Evolutionary conservation across 2,888 invertebrate genomes (phyloP).

Genomic region (Macropis europaea): DNA sequence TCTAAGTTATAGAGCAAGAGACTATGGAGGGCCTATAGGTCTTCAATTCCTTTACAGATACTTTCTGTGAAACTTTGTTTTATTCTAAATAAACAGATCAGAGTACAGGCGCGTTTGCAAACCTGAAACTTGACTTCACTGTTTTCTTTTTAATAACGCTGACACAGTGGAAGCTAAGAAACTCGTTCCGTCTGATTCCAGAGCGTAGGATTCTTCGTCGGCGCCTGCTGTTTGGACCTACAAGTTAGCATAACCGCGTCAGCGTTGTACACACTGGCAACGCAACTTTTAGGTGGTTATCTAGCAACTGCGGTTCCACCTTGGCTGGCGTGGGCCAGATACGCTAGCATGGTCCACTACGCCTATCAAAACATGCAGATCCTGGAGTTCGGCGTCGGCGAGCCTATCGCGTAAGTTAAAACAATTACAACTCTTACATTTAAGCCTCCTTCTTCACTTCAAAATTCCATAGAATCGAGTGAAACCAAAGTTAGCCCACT

Average conservation of each 20-base stretch:
- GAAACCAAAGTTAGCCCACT: too few species aligned
- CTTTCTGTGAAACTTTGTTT: too few species aligned
- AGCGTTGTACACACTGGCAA: constrained; percentile 88
- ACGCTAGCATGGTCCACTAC: constrained; percentile 89
- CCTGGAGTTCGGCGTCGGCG: constrained; percentile 87
- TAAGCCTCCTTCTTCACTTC: too few species aligned
- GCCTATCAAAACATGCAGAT: constrained; percentile 91
- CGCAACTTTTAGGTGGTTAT: constrained; percentile 88
- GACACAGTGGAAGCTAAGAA: background rate
- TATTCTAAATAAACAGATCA: too few species aligned
- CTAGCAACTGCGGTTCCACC: constrained; percentile 87
- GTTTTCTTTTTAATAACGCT: too few species aligned
- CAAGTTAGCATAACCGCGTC: constrained; percentile 89
- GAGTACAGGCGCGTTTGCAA: too few species aligned
- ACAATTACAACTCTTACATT: too few species aligned
- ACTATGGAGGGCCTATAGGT: too few species aligned
- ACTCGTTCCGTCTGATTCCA: constrained; percentile 60
- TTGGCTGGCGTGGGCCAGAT: constrained; percentile 88
- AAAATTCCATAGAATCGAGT: too few species aligned
- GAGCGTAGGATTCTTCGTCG: constrained; percentile 90
- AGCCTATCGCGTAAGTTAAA: constrained; percentile 85
- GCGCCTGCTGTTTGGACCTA: constrained; percentile 88
- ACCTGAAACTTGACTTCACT: too few species aligned
- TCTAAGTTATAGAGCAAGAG: too few species aligned
- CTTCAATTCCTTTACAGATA: too few species aligned